Conservation (phyloP, 92 coral and sea anemone genomes). For the Pocillopora grandis region DNA sequence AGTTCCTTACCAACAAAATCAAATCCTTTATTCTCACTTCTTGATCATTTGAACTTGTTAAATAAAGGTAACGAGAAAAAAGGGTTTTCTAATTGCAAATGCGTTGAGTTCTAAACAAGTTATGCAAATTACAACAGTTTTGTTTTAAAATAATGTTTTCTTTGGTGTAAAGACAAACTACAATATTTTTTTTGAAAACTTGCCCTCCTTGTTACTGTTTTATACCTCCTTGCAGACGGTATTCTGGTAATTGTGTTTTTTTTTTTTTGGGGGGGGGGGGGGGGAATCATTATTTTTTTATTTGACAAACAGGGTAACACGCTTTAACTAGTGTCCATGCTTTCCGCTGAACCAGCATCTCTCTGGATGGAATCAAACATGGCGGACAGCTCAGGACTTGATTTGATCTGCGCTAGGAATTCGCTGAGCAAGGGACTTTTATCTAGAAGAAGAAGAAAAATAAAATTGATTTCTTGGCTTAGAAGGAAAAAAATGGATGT, state of each 20-base stretch:
- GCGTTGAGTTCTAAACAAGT: background rate
- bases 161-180: background rate
- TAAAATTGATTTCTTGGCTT: background rate
- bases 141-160: background rate
- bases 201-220: background rate
- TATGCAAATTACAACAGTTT: background rate
- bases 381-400: conserved; percentile 82
- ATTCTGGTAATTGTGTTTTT: too few relatives aligned
- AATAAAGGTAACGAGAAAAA: background rate
- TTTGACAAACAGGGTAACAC: background rate
- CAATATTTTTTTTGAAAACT: background rate
- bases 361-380: conserved; percentile 96
- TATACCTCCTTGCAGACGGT: background rate
- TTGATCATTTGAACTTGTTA: too few relatives aligned
- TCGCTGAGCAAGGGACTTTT: conserved; percentile 94
- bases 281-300: background rate
- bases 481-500: background rate
- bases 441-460: conserved; percentile 53
- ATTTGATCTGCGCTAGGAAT: conserved; percentile 94
- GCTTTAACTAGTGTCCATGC: conserved; percentile 54
- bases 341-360: conserved; percentile 88
- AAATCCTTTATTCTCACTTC: too few relatives aligned
- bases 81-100: background rate
- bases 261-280: too few relatives aligned
- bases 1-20: too few relatives aligned